Evolutionary conservation across 2,797 vertebrate species (phyloP), one percentile per base, ranked within the genome.

Genomic region (Ctenochaetus hawaiiensis): DNA sequence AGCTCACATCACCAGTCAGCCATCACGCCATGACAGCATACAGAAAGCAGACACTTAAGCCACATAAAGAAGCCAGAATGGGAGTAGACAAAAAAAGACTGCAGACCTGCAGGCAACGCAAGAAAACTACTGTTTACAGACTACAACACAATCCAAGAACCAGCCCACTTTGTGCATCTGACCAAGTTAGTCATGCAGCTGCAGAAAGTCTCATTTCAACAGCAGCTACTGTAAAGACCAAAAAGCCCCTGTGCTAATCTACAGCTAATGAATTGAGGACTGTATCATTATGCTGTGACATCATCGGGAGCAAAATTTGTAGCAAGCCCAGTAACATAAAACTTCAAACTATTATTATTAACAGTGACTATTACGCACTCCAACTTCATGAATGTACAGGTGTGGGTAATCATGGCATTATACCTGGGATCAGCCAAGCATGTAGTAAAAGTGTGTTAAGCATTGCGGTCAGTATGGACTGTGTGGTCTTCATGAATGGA

Each of bases 101-200:
- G 39, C 18, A 72, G 20, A 56, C 47, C 65, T 23, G 41, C 23
- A 62, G 56, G 52, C 56, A 60, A 54, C 37, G 58, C 51, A 77
- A 64, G 51, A 79, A 69, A 56, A 66, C 49, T 54, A 30, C 34
- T 1, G 8, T 75, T 78, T 59, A 56, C 53, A 75, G 71, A 73
- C 30, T 23, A 45, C 2, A 1, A 47, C n/a, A 56, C 51, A 52
- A 63, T 74, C 47, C 51, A 64, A 65, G 39, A 74, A 53, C 45
- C 26, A 20, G 39, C 9, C 17, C 20, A 22, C 49, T 67, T 64
- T 67, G 58, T 61, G 66, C 60, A 52, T 67, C 14, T 62, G 58
- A 59, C 49, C 54, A 72, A 77, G 77, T 75, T 73, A 66, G 56
- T 81, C 61, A 63, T 49, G 82, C 72, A 82, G 80, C 72, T 72